Evolutionary conservation across 2,888 invertebrate genomes (phyloP).

Genomic region (Ditula angustiorana): DNA sequence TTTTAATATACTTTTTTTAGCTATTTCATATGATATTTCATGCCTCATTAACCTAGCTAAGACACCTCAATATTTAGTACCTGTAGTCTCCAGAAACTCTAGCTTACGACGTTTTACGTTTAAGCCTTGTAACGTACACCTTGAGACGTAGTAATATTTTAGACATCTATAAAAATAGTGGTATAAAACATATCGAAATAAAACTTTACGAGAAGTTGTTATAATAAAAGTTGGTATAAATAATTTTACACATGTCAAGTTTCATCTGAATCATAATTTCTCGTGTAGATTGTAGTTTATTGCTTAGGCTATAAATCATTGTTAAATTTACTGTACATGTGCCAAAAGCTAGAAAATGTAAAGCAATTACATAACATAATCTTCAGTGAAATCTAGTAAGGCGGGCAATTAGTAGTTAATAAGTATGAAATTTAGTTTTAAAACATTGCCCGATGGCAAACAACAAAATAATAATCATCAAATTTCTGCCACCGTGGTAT

Average conservation of each 20-base stretch:
- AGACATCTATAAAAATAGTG: background rate
- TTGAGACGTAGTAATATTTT: background rate
- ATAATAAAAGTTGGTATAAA: slow-evolving; percentile 50
- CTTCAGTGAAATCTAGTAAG: background rate
- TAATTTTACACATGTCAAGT: slow-evolving; percentile 49
- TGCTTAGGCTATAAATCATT: slow-evolving; percentile 29
- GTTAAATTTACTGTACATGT: slow-evolving; percentile 27
- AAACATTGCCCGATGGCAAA: slow-evolving; percentile 10
- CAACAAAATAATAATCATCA: slow-evolving; percentile 17
- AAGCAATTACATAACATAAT: slow-evolving; percentile 14
- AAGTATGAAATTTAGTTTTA: slow-evolving; percentile 2
- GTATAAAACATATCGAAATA: slow-evolving; percentile 43
- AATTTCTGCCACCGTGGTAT: slow-evolving; percentile 6
- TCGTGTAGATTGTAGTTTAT: slow-evolving; percentile 36
- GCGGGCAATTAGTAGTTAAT: background rate
- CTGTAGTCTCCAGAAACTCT: too few species aligned
- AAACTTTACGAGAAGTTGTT: slow-evolving; percentile 55
- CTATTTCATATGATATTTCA: background rate
- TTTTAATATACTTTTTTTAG: background rate
- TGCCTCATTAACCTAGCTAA: background rate
- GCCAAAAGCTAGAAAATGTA: slow-evolving; percentile 23
- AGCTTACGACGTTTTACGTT: too few species aligned
- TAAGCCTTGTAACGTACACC: too few species aligned
- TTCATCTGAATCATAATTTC: slow-evolving; percentile 49
- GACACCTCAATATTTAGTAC: too few species aligned